Conservation (phyloP, 2,888 invertebrate genomes). For the Eueremaeus valkanovi region DNA sequence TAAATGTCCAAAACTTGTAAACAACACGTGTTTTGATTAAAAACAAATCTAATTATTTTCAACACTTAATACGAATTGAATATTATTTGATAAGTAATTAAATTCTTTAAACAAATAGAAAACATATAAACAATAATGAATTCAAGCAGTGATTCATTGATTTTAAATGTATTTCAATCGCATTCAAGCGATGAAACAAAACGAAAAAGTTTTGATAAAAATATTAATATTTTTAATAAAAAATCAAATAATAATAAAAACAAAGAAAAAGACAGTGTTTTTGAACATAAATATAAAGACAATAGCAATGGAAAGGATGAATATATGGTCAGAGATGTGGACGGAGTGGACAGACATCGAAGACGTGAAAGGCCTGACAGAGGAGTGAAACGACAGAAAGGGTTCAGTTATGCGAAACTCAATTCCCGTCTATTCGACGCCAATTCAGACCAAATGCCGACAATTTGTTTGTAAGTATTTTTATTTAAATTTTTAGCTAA, state of each 20-base stretch:
- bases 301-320: not conserved
- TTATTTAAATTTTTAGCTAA: not conserved
- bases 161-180: constrained; percentile 16
- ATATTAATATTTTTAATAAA: not conserved
- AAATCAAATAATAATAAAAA: too few species aligned
- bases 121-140: not conserved
- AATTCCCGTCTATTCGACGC: not conserved
- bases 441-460: not conserved
- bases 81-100: not conserved
- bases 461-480: constrained; percentile 3
- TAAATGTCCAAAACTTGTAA: not conserved
- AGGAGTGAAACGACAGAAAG: not conserved
- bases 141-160: not conserved
- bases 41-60: too few species aligned
- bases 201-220: not conserved
- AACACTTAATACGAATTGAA: not conserved
- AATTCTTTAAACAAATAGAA: not conserved
- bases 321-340: not conserved
- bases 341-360: not conserved
- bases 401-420: not conserved
- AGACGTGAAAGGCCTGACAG: not conserved
- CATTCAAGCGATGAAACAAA: not conserved
- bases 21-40: constrained; percentile 24
- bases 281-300: not conserved
- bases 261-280: not conserved